Base-by-base conservation (phyloP, 1,140 invertebrate species). In the Philopotamus ludificatus region DNA sequence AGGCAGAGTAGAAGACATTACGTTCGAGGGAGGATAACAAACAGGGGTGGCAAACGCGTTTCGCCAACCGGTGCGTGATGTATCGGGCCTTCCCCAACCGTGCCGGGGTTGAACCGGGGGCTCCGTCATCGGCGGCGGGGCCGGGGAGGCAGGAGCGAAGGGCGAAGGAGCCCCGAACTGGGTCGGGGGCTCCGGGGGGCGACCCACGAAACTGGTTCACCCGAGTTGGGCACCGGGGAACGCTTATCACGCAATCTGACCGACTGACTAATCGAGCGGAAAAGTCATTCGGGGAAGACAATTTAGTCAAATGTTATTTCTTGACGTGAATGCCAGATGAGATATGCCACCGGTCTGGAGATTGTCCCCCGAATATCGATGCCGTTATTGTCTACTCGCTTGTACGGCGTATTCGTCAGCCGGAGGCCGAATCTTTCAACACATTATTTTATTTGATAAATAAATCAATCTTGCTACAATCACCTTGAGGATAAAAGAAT, bases 51-150 rank as follows among this genome's bases (percentile, higher is more conserved):
- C 20, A 23, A 51, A 23, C 15, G 2, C 25, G 26, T 12, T 28
- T 15, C 51, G 51, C 8, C 3, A 54, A 8, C n/a, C 9, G 16
- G 3, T 10, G 2, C 20, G 28, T 57, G 53, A 57, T 57, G 22
- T 57, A 57, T 57, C 15, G 8, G 53, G 53, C 28, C 53, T 57
- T 57, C 21, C 53, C 20, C 53, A 57, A 57, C 53, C n/a, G 53
- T 15, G 26, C 9, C 10, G 12, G 9, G 26, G 12, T 57, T 57
- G 53, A 50, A 20, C 15, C 8, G 16, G 53, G 26, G n/a, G 15
- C 18, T 12, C 39, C 21, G 54, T 42, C 21, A 21, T 22, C 10
- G 44, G 44, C 8, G 8, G 44, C 28, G 28, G 4, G 12, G 28
- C 12, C 28, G 4, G 4, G 28, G 28, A 22, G 47, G 47, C 22